Evolutionary conservation across 2,888 invertebrate species (phyloP).

Genomic region (Lasioglossum lativentre): DNA sequence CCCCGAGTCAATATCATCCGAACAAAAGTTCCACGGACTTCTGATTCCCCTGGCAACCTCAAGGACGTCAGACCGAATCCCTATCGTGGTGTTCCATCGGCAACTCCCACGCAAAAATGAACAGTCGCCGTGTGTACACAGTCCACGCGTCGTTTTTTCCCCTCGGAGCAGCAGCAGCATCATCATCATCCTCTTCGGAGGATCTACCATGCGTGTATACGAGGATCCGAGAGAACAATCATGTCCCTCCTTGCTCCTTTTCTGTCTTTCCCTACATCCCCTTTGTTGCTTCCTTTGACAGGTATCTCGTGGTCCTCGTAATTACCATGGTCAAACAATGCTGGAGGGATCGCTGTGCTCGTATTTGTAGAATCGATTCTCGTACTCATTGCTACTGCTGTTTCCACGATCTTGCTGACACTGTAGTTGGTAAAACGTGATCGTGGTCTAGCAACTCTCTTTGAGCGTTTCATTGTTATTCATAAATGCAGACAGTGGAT

Average conservation of each 20-base stretch:
- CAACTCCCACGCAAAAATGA: conserved; percentile 31
- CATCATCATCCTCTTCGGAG: conserved; percentile 23
- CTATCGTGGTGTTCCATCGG: conserved; percentile 59
- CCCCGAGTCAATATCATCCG: conserved; percentile 9
- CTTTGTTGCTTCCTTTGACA: conserved; percentile 61
- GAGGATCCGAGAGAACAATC: conserved; percentile 15
- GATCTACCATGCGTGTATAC: conserved; percentile 7
- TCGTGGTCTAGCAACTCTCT: conserved; percentile 48
- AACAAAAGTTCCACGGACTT: neutral
- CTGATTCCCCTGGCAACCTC: neutral
- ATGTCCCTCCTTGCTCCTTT: conserved; percentile 13
- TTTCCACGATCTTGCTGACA: conserved; percentile 16
- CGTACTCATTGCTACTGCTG: conserved; percentile 5
- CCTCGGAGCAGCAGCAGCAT: conserved; percentile 19
- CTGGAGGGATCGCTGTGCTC: conserved; percentile 61
- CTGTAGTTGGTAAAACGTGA: conserved; percentile 41
- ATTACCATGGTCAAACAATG: conserved; percentile 82
- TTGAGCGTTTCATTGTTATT: conserved; percentile 59
- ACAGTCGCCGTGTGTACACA: conserved; percentile 7
- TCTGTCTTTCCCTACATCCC: conserved; percentile 24
- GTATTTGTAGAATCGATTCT: conserved; percentile 27
- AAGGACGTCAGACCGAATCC: neutral
- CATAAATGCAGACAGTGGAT: conserved; percentile 19
- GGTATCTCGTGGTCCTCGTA: conserved; percentile 70
- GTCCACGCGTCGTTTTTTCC: conserved; percentile 31